A percentile compares a stretch with the other conserved stretches of the same genome.
These are phyloP conservation scores for Xanthorhoe designata DNA, from an alignment of 2,888 invertebrate genomes.

Conservation along the genomic window DNA sequence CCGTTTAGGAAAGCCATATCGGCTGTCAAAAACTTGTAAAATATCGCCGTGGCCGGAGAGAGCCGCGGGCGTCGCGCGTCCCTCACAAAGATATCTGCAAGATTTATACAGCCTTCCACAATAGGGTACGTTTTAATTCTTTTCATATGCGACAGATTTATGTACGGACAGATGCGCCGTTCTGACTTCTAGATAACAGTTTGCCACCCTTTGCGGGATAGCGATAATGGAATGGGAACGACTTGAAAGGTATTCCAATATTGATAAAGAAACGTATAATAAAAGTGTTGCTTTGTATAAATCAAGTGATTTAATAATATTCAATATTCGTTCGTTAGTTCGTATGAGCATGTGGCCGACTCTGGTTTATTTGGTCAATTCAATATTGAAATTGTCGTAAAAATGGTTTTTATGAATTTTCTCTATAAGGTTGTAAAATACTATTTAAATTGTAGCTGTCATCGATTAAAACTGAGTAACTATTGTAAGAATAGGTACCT, in stretches of 20 bases:
- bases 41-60: conserved; percentile 85
- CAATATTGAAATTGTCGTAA: not conserved
- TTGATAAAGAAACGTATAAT: conserved; percentile 16
- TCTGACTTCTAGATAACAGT: conserved; percentile 65
- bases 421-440: too few relatives aligned
- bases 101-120: conserved; percentile 83
- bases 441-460: too few relatives aligned
- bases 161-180: conserved; percentile 78
- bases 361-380: too few relatives aligned
- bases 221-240: conserved; percentile 36
- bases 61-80: conserved; percentile 72
- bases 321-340: too few relatives aligned
- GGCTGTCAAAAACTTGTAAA: conserved; percentile 89
- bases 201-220: conserved; percentile 64
- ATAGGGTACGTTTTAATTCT: conserved; percentile 85
- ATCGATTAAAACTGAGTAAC: too few relatives aligned
- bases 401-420: too few relatives aligned
- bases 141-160: conserved; percentile 84
- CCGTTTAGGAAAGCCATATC: conserved; percentile 86
- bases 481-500: too few relatives aligned
- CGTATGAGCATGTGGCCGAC: too few relatives aligned
- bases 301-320: not conserved
- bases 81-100: conserved; percentile 82
- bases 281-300: not conserved
- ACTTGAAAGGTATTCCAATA: conserved; percentile 23